Evolutionary conservation across 2,113 vertebrate genomes (phyloP).

Genomic region (Oreochromis spilurus): DNA sequence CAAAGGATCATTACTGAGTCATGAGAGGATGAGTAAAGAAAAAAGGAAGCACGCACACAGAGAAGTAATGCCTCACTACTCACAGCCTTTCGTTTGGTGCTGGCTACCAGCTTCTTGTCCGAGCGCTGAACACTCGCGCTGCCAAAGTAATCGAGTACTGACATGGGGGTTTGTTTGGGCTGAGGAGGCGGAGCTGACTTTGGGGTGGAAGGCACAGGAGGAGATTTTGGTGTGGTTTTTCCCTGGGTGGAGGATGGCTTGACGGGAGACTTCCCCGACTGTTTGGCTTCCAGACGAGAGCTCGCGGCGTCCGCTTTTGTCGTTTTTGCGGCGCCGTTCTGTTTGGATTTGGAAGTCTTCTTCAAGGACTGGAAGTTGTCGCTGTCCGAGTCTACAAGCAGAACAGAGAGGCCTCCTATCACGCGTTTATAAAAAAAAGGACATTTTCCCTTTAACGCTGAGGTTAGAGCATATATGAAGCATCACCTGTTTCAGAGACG

Average conservation of each 20-base stretch:
- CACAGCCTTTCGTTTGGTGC: constrained; percentile 85
- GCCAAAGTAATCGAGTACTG: constrained; percentile 88
- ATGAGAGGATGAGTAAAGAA: not conserved
- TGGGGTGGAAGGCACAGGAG: constrained; percentile 48
- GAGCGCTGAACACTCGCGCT: constrained; percentile 79
- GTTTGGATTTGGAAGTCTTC: constrained; percentile 71
- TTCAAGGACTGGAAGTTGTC: constrained; percentile 78
- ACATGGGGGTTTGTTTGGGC: constrained; percentile 80
- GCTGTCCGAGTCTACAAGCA: constrained; percentile 84
- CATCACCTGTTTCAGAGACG: constrained; percentile 91
- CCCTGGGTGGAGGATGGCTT: constrained; percentile 10
- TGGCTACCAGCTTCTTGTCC: constrained; percentile 89
- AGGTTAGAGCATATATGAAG: not conserved
- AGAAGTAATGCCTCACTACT: constrained; percentile 46
- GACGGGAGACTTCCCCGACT: constrained; percentile 18
- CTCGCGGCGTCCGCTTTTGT: constrained; percentile 10
- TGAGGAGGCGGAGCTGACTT: constrained; percentile 68
- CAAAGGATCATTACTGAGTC: not conserved
- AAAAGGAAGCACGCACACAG: not conserved
- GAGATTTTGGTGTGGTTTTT: constrained; percentile 61
- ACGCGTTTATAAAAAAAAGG: not conserved
- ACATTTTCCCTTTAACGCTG: not conserved
- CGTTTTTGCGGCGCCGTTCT: constrained; percentile 63
- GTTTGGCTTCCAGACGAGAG: not conserved
- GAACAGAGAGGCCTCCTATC: not conserved